Evolutionary conservation across 2,888 invertebrate genomes (phyloP).

Genomic region (Ormyrus thymus): DNA sequence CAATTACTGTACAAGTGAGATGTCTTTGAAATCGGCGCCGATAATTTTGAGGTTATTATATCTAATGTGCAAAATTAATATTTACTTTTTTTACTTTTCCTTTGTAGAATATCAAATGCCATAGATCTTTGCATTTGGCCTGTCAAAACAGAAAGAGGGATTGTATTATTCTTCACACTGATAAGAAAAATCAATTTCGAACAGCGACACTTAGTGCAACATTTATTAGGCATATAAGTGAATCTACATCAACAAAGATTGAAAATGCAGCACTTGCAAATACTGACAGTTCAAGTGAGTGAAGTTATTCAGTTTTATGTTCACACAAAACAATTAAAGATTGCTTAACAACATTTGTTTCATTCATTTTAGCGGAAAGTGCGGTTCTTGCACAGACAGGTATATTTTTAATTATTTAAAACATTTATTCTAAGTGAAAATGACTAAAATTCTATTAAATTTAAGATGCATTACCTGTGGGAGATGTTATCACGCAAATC

Average conservation of each 20-base stretch:
- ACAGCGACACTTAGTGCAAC: conserved; percentile 55
- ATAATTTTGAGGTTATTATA: conserved; percentile 59
- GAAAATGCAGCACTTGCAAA: conserved; percentile 47
- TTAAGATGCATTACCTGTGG: conserved; percentile 16
- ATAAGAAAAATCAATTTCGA: not conserved
- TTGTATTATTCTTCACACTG: conserved; percentile 26
- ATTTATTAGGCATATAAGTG: conserved; percentile 62
- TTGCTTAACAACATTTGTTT: not conserved
- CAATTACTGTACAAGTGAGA: conserved; percentile 60
- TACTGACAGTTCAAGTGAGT: conserved; percentile 25
- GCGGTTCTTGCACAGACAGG: not conserved
- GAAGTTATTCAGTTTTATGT: not conserved
- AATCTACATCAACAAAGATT: not conserved
- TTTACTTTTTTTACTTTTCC: not conserved
- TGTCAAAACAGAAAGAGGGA: conserved; percentile 30
- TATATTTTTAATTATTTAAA: conserved; percentile 2
- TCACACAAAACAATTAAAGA: not conserved
- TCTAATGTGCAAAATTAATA: conserved; percentile 9
- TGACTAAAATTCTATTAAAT: too few relatives aligned
- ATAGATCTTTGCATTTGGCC: conserved; percentile 55
- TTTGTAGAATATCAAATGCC: conserved; percentile 56
- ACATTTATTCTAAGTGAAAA: not conserved
- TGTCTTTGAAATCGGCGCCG: not conserved
- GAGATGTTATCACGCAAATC: conserved; percentile 30
- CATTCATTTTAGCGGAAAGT: not conserved